These are phyloP conservation scores for Bellardia pandia DNA, from an alignment of 2,888 invertebrate species.

Conservation along the genomic window DNA sequence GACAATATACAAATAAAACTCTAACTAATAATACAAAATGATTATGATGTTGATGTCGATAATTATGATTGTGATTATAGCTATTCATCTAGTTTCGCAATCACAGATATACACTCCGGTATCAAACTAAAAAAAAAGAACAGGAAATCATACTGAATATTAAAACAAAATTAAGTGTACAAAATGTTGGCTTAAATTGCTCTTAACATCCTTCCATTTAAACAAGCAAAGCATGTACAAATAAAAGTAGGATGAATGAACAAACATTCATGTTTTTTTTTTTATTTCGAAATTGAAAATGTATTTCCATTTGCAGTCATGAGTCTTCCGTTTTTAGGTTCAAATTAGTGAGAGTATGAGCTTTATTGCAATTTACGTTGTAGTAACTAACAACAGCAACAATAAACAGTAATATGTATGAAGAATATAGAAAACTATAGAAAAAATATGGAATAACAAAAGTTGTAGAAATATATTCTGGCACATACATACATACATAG, in stretches of 20 bases:
- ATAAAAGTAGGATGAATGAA: neutral
- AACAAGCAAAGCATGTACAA: neutral
- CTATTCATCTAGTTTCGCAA: slow-evolving; percentile 14
- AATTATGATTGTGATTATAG: slow-evolving; percentile 4
- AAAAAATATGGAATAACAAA: slow-evolving; percentile 21
- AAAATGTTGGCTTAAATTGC: slow-evolving; percentile 41
- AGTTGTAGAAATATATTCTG: neutral
- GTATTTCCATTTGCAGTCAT: slow-evolving; percentile 44
- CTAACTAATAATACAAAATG: slow-evolving; percentile 31
- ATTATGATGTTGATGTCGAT: slow-evolving; percentile 13
- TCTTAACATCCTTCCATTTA: neutral
- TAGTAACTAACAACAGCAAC: neutral
- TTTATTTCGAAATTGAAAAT: slow-evolving; percentile 13
- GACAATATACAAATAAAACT: slow-evolving; percentile 38
- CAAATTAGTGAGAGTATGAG: slow-evolving; percentile 43
- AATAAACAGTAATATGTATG: slow-evolving; percentile 8
- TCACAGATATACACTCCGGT: neutral
- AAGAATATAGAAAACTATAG: neutral
- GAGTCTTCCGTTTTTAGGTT: slow-evolving; percentile 46
- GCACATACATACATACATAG: neutral
- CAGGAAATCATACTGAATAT: slow-evolving; percentile 46
- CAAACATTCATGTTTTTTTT: neutral
- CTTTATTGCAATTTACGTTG: slow-evolving; percentile 42
- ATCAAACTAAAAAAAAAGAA: slow-evolving; percentile 18
- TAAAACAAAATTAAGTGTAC: slow-evolving; percentile 33